Evolutionary conservation across 2,797 vertebrate genomes (phyloP), one percentile per base, ranked within the genome.

Genomic region (Sebastiscus tertius): DNA sequence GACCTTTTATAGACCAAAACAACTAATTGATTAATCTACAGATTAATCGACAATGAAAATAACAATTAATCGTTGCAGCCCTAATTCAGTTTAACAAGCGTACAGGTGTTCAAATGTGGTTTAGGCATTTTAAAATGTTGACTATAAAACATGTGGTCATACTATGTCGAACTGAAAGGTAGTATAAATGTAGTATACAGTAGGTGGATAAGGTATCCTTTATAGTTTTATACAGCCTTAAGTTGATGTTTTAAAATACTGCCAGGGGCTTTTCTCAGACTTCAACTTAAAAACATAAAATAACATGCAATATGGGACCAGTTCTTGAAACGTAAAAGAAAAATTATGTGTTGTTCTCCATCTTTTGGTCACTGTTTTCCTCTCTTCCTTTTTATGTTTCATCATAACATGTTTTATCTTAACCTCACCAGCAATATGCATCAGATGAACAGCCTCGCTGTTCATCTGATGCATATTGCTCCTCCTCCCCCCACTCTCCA

Each of bases 401-500:
- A 64, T 74, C 56, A 64, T 64, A 76, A 61, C 71, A 56, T 42
- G 54, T 34, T 59, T 62, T 62, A 27, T 62, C 68, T 65, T 24
- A 60, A 36, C 77, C 34, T 52, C 80, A 39, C 62, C 76, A 86
- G 24, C 24, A 24, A 24, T 24, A 24, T 24, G 24, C 24, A 24
- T 24, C 24, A 24, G 24, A 24, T 24, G 24, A 24, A 24, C 24
- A 24, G 86, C 78, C 68, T 63, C 22, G 2, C 6, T 62, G 75
- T 80, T 75, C 73, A 80, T 77, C 79, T 81, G 72, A 73, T 81
- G 70, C 78, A 52, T 90, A 69, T 88, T 80, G 73, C 67, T 72
- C 36, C 33, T 80, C 80, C 79, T 87, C 42, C 79, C 79, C 67
- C 78, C 77, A 65, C 69, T 22, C 81, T 86, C 78, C 55, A 79